Percentiles rank a stretch among this genome's conserved stretches.
Conservation (phyloP, 92 coral and sea anemone genomes). For the Heteractis magnifica region DNA sequence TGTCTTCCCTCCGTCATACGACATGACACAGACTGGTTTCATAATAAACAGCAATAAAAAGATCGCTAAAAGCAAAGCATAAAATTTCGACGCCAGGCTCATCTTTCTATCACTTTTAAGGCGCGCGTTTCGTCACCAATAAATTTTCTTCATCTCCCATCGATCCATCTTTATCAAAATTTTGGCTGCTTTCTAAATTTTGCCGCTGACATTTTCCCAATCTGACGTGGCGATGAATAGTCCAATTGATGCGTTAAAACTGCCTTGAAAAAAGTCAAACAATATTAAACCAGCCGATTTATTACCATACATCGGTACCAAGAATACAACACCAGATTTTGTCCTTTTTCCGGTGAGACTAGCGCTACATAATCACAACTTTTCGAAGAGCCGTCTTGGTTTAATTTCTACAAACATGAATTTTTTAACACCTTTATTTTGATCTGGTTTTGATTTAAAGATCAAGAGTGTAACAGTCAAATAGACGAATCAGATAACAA, state of each 20-base stretch:
- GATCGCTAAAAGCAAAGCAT: background rate
- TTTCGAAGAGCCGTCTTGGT: background rate
- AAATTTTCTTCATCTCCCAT: background rate
- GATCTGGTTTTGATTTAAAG: background rate
- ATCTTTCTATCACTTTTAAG: background rate
- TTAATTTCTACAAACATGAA: background rate
- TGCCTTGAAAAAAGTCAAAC: background rate
- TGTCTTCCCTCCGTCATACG: constrained; percentile 7
- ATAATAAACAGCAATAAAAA: background rate
- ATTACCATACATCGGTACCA: background rate
- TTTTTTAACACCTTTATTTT: constrained; percentile 2
- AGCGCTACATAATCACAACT: background rate
- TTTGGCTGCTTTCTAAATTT: constrained; percentile 12
- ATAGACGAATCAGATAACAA: background rate
- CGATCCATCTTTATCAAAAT: constrained; percentile 14
- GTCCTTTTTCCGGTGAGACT: background rate
- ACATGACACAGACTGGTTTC: background rate
- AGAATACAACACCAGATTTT: constrained; percentile 1
- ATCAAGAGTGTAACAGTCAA: constrained; percentile 4
- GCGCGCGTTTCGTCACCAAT: background rate
- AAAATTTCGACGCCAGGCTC: background rate
- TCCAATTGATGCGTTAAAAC: constrained; percentile 15
- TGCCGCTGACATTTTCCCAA: background rate
- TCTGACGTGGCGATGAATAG: constrained; percentile 32
- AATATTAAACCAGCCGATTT: constrained; percentile 1